phyloP scores from a whole-genome alignment of 2,888 invertebrate genomes.

The Coenonympha arcania region DNA sequence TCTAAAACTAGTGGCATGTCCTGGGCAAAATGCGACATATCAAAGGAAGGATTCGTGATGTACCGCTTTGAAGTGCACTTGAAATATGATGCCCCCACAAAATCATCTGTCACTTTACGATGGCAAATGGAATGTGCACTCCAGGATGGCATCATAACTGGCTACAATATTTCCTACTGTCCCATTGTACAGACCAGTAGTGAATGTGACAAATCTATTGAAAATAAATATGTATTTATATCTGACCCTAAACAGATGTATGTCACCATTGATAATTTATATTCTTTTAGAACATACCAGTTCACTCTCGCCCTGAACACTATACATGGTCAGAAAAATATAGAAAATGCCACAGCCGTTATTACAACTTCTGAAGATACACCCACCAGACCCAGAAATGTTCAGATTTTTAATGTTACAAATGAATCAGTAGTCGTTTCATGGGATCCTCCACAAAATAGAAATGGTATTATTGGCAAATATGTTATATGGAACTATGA shows the following conservation, averaged over 20 bases:
- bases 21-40: conserved; percentile 83
- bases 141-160: conserved; percentile 78
- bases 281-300: conserved; percentile 84
- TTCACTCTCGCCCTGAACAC: conserved; percentile 78
- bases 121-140: conserved; percentile 87
- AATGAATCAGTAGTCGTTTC: conserved; percentile 76
- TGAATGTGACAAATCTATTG: conserved; percentile 69
- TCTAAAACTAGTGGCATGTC: conserved; percentile 85
- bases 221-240: conserved; percentile 52
- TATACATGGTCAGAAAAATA: conserved; percentile 52
- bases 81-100: conserved; percentile 52
- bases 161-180: conserved; percentile 85
- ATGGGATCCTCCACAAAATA: conserved; percentile 80
- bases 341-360: conserved; percentile 71
- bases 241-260: conserved; percentile 64
- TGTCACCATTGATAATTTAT: conserved; percentile 76
- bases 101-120: conserved; percentile 68
- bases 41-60: conserved; percentile 69
- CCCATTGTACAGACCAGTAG: conserved; percentile 71
- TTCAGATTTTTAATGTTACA: conserved; percentile 74
- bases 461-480: conserved; percentile 82
- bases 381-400: conserved; percentile 73
- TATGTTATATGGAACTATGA: conserved; percentile 76
- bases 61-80: conserved; percentile 65
- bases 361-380: conserved; percentile 82